A percentile compares a stretch with the other conserved stretches of the same genome.
phyloP scores from a whole-genome alignment of 2,888 invertebrate species.

The Ischnus inquisitorius region DNA sequence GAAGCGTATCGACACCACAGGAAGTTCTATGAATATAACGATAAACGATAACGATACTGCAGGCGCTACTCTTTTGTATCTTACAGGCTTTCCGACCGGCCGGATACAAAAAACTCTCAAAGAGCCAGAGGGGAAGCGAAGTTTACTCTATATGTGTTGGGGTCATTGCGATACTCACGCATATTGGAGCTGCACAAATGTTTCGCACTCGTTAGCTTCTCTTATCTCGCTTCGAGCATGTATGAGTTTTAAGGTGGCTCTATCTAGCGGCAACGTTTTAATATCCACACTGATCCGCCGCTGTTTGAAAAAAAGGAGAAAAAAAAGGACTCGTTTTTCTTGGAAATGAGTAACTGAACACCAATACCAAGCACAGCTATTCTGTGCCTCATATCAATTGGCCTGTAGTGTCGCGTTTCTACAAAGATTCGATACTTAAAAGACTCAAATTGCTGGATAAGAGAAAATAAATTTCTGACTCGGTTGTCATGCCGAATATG shows the following conservation, averaged over 20 bases:
- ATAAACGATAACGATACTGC: constrained; percentile 2
- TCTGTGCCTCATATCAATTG: constrained; percentile 67
- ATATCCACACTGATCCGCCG: background rate
- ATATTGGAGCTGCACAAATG: background rate
- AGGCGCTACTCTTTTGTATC: background rate
- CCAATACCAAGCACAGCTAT: constrained; percentile 49
- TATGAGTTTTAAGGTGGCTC: background rate
- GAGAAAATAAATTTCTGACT: background rate
- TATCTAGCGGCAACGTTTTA: background rate
- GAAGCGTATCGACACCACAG: background rate
- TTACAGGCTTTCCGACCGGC: background rate
- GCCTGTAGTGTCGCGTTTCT: constrained; percentile 56
- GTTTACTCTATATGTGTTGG: background rate
- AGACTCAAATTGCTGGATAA: background rate
- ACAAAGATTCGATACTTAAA: background rate
- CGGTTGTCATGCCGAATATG: background rate
- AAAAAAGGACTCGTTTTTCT: background rate
- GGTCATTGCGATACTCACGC: background rate
- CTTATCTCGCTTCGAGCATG: background rate
- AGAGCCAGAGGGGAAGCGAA: background rate
- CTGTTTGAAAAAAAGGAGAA: background rate
- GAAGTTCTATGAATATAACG: background rate
- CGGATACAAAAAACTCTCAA: background rate
- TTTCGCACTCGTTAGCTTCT: background rate
- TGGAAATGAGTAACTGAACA: background rate